Percentiles rank a stretch among this genome's conserved stretches.
Evolutionary conservation across 2,888 invertebrate species (phyloP).

Genomic region (Pristionchus exspectatus): DNA sequence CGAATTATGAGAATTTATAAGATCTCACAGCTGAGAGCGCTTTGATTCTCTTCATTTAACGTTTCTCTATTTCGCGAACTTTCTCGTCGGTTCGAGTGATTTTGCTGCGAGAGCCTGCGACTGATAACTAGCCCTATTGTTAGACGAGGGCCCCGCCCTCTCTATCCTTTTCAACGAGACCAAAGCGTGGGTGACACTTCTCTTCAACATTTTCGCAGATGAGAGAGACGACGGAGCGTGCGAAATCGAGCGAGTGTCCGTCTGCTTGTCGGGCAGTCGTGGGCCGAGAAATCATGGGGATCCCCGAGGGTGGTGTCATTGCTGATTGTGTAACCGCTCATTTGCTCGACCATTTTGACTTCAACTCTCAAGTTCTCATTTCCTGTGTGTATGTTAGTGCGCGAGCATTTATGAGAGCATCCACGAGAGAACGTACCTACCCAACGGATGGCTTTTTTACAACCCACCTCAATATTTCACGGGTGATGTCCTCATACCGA

Average conservation of each 20-base stretch:
- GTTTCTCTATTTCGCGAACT: neutral
- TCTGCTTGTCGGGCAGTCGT: neutral
- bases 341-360: neutral
- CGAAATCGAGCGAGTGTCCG: neutral
- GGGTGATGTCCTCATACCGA: too few species aligned
- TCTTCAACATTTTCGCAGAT: neutral
- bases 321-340: neutral
- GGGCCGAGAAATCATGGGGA: neutral
- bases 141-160: too few species aligned
- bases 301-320: neutral
- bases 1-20: too few species aligned
- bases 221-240: neutral
- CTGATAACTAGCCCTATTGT: conserved; percentile 50
- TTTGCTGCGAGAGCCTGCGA: neutral
- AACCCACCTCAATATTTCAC: too few species aligned
- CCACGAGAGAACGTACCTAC: too few species aligned
- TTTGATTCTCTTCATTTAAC: too few species aligned
- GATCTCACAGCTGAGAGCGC: neutral
- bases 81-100: neutral
- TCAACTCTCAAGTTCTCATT: too few species aligned
- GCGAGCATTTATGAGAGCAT: too few species aligned
- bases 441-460: too few species aligned
- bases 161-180: neutral
- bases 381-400: too few species aligned
- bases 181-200: neutral